Conservation (phyloP, 2,888 invertebrate genomes). For the Trichogramma dendrolimi region DNA sequence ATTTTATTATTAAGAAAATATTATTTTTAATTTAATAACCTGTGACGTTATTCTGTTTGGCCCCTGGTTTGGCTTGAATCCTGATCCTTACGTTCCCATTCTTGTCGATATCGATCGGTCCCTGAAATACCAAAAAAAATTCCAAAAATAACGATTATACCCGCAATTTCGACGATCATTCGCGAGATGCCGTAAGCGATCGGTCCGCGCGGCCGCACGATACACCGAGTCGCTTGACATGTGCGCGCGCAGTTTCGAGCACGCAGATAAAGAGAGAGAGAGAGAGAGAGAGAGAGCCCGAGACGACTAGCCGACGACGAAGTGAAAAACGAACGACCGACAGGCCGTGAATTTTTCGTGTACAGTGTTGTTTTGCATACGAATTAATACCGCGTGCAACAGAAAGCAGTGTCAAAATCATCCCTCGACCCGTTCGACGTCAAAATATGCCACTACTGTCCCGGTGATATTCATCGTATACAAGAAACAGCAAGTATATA, state of each 20-base stretch:
- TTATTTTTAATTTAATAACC: conserved; percentile 44
- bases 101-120: conserved; percentile 56
- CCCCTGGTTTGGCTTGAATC: conserved; percentile 71
- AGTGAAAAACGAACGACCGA: neutral
- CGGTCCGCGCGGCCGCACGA: too few species aligned
- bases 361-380: neutral
- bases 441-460: too few species aligned
- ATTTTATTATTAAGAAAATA: neutral
- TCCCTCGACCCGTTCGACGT: too few species aligned
- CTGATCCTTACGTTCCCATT: conserved; percentile 61
- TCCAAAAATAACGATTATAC: conserved; percentile 26
- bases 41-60: conserved; percentile 67
- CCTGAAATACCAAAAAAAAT: conserved; percentile 23
- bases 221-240: neutral
- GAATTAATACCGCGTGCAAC: conserved; percentile 1
- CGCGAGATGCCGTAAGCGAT: too few species aligned
- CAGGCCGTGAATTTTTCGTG: conserved; percentile 9
- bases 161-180: neutral
- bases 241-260: conserved; percentile 27
- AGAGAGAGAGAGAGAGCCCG: conserved; percentile 40
- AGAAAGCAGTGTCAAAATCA: too few species aligned
- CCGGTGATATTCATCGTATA: too few species aligned
- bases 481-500: too few species aligned
- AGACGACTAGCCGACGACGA: neutral
- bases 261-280: conserved; percentile 41